Percentiles rank a stretch among this genome's conserved stretches.
phyloP scores from a whole-genome alignment of 1,140 invertebrate species.

The Mamestra configurata region DNA sequence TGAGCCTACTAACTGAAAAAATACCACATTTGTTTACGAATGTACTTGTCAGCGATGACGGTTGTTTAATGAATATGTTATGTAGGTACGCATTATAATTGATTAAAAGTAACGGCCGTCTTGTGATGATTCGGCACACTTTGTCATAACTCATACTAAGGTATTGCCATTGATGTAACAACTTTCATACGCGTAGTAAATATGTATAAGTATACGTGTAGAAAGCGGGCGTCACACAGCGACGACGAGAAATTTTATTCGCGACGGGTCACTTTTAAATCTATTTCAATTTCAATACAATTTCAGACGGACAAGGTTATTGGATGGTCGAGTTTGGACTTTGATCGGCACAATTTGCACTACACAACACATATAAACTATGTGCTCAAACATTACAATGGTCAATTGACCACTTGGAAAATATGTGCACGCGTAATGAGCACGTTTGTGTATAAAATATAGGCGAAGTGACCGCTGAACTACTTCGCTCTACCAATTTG shows the following conservation, averaged over 20 bases:
- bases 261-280: background rate
- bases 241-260: slow-evolving; percentile 11
- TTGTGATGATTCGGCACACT: too few relatives aligned
- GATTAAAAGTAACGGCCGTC: background rate
- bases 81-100: background rate
- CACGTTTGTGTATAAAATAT: slow-evolving; percentile 41
- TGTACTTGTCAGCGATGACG: too few relatives aligned
- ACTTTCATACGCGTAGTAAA: background rate
- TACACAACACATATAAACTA: slow-evolving; percentile 52
- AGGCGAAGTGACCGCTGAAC: slow-evolving; percentile 10
- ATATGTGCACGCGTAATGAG: slow-evolving; percentile 31
- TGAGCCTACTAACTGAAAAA: too few relatives aligned
- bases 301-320: background rate
- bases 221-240: background rate
- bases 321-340: slow-evolving; percentile 5
- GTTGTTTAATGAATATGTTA: too few relatives aligned
- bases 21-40: too few relatives aligned
- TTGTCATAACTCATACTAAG: background rate
- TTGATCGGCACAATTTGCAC: slow-evolving; percentile 39
- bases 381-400: slow-evolving; percentile 54
- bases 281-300: slow-evolving; percentile 11
- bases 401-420: slow-evolving; percentile 68
- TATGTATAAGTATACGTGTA: too few relatives aligned
- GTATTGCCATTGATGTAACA: background rate
- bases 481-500: background rate